A percentile compares a stretch with the other conserved stretches of the same genome.
Evolutionary conservation across 2,888 invertebrate genomes (phyloP).

Genomic region (Drosophila nr. medialis): DNA sequence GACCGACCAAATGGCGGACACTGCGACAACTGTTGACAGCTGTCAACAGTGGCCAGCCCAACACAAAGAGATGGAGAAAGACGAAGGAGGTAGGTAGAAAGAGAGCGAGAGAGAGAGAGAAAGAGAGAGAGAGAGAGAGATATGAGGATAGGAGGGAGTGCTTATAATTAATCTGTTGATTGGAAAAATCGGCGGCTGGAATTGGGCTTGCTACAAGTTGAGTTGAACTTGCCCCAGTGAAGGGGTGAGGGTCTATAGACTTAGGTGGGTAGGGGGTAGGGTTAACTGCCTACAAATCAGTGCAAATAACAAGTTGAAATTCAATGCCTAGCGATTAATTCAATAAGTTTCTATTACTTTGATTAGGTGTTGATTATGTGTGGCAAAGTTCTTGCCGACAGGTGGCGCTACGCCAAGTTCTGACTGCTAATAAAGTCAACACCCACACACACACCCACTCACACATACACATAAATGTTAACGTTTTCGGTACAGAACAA

Average conservation of each 20-base stretch:
- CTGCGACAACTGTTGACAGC: conserved; percentile 62
- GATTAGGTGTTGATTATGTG: conserved; percentile 80
- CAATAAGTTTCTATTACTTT: conserved; percentile 79
- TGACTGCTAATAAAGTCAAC: conserved; percentile 75
- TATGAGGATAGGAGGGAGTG: conserved; percentile 47
- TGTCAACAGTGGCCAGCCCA: conserved; percentile 56
- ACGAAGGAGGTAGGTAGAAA: background rate
- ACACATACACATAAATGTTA: conserved; percentile 44
- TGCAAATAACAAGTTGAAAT: conserved; percentile 72
- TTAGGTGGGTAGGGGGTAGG: background rate
- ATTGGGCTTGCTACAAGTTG: background rate
- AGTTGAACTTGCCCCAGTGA: background rate
- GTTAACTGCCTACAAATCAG: conserved; percentile 47
- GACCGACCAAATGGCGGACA: conserved; percentile 28
- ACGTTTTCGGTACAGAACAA: conserved; percentile 61
- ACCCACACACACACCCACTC: conserved; percentile 28
- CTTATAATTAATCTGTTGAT: conserved; percentile 51
- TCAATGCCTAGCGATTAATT: conserved; percentile 71
- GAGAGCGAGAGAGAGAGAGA: background rate
- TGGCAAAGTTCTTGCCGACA: conserved; percentile 56
- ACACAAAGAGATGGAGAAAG: background rate
- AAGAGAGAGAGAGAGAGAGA: background rate
- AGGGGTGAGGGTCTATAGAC: background rate
- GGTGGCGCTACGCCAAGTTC: conserved; percentile 60
- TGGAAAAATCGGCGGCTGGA: conserved; percentile 1